Conservation (phyloP, 2,888 invertebrate species). For the Phengaris arion region DNA sequence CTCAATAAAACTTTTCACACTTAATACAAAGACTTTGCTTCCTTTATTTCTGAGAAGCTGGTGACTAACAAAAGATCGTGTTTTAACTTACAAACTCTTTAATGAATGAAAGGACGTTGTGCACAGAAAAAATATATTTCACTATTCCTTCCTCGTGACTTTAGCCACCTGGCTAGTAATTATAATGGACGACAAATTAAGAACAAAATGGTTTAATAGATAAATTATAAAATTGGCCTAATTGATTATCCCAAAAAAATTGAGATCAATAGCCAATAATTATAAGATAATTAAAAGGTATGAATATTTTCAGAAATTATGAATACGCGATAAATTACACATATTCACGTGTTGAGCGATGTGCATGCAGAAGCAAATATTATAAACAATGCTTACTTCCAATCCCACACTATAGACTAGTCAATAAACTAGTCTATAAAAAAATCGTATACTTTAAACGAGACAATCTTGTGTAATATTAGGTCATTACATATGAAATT, state of each 20-base stretch:
- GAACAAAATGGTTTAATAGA: neutral
- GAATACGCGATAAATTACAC: too few relatives aligned
- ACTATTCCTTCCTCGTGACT: neutral
- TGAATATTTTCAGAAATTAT: too few relatives aligned
- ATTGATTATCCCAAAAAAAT: neutral
- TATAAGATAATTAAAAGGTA: too few relatives aligned
- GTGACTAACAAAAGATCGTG: slow-evolving; percentile 19
- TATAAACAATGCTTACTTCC: too few relatives aligned
- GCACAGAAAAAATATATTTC: neutral
- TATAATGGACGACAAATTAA: neutral
- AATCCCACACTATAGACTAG: too few relatives aligned
- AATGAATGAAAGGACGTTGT: neutral
- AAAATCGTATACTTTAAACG: too few relatives aligned
- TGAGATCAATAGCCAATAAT: too few relatives aligned
- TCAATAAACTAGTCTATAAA: too few relatives aligned
- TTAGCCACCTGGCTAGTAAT: neutral
- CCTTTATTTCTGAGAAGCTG: neutral
- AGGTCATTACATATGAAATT: too few relatives aligned
- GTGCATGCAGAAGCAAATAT: too few relatives aligned
- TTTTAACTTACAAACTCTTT: slow-evolving; percentile 3
- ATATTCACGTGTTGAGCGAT: too few relatives aligned
- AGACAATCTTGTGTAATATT: too few relatives aligned
- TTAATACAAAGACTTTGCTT: slow-evolving; percentile 15
- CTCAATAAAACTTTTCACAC: slow-evolving; percentile 13
- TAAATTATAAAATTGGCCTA: neutral